Percentiles rank a stretch among this genome's conserved stretches.
Evolutionary conservation across 2,113 vertebrate genomes (phyloP).

Genomic region (Sinocyclocheilus rhinocerous): DNA sequence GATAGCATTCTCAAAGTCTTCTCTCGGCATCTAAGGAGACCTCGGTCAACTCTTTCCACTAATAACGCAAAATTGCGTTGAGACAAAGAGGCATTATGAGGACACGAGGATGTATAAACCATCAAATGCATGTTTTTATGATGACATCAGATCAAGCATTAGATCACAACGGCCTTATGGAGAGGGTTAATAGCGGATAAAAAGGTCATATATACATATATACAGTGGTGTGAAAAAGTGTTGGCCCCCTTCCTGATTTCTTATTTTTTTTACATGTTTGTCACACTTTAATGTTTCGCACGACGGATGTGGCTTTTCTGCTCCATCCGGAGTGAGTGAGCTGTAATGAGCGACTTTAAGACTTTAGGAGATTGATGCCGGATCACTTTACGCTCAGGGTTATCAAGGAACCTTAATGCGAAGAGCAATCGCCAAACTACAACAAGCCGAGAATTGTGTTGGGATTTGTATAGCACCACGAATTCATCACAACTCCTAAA

Average conservation of each 20-base stretch:
- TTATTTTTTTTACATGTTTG: too few relatives aligned
- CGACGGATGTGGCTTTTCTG: background rate
- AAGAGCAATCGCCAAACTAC: slow-evolving; percentile 39
- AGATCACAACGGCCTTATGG: background rate
- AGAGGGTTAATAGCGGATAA: background rate
- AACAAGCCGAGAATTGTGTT: slow-evolving; percentile 14
- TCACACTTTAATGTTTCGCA: too few relatives aligned
- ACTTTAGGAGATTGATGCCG: background rate
- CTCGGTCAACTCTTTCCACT: background rate
- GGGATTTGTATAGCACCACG: slow-evolving; percentile 17
- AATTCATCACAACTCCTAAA: slow-evolving; percentile 16
- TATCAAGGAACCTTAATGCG: slow-evolving; percentile 37
- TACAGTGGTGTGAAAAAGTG: too few relatives aligned
- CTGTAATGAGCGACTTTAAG: background rate
- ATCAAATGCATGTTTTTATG: slow-evolving; percentile 9
- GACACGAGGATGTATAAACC: background rate
- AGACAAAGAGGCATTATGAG: slow-evolving; percentile 14
- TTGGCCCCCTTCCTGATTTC: too few relatives aligned
- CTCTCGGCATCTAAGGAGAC: slow-evolving; percentile 39
- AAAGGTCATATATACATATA: background rate
- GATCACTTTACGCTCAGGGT: slow-evolving; percentile 6
- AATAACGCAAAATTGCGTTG: background rate
- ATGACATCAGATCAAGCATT: background rate
- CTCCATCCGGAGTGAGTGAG: background rate
- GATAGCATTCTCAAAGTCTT: slow-evolving; percentile 9